Conservation (phyloP, 92 coral and sea anemone genomes). For the Epizoanthus illoricatus region DNA sequence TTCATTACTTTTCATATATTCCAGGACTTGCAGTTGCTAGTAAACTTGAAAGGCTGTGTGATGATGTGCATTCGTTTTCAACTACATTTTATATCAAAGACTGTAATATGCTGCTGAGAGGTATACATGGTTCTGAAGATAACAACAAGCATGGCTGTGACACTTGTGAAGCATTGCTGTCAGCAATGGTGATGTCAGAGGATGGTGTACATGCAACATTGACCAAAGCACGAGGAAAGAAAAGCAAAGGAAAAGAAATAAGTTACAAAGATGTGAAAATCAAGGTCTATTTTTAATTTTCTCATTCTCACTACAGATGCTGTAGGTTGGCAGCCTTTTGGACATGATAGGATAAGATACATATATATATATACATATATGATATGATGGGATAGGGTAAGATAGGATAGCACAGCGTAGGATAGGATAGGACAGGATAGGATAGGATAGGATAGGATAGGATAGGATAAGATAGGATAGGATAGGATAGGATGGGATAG, state of each 20-base stretch:
- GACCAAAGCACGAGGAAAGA: constrained; percentile 21
- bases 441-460: too few species aligned
- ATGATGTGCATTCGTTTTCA: constrained; percentile 45
- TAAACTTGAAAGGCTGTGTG: constrained; percentile 47
- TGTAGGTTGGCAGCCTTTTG: too few species aligned
- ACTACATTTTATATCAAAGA: constrained; percentile 65
- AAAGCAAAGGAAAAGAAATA: constrained; percentile 57
- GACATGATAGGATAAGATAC: too few species aligned
- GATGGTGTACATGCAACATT: background rate
- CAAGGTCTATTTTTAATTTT: constrained; percentile 41
- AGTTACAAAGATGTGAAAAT: constrained; percentile 13
- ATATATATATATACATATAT: too few species aligned
- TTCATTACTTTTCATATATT: background rate
- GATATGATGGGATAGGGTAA: too few species aligned
- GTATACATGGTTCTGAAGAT: background rate
- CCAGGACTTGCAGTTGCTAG: constrained; percentile 21
- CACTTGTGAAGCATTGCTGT: constrained; percentile 58
- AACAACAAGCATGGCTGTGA: background rate
- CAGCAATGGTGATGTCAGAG: constrained; percentile 7
- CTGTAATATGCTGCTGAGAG: constrained; percentile 58
- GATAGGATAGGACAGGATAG: too few species aligned
- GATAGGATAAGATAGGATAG: too few species aligned
- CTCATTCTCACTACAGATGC: background rate
- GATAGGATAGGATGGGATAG: too few species aligned
- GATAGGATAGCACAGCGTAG: too few species aligned